Conservation (phyloP, 2,113 vertebrate genomes). For the Chrysemys picta region DNA sequence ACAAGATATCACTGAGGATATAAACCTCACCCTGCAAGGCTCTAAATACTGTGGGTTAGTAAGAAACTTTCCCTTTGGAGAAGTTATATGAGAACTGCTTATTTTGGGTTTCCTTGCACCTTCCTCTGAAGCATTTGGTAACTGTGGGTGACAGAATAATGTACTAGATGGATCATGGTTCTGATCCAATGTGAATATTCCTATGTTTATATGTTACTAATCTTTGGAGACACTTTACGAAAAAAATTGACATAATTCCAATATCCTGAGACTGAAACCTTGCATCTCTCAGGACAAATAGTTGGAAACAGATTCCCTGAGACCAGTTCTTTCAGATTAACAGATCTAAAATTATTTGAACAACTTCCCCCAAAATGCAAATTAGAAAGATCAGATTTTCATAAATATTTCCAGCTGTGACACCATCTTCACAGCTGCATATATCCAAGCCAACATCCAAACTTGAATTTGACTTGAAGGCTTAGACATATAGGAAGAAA, state of each 20-base stretch:
- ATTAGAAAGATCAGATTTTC: slow-evolving; percentile 30
- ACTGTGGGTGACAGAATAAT: neutral
- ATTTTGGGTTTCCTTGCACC: neutral
- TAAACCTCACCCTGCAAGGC: neutral
- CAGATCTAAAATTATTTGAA: slow-evolving; percentile 17
- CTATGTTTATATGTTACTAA: neutral
- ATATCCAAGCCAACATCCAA: slow-evolving; percentile 12
- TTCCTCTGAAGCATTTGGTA: neutral
- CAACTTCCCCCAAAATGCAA: neutral
- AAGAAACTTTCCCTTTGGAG: neutral
- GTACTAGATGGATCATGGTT: neutral
- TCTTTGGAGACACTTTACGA: neutral
- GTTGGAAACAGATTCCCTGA: neutral
- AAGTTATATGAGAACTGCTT: neutral
- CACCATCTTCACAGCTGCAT: slow-evolving; percentile 7
- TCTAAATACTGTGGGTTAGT: neutral
- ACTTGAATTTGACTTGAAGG: slow-evolving; percentile 8
- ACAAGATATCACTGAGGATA: neutral
- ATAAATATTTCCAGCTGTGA: slow-evolving; percentile 45
- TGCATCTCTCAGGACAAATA: rapidly evolving
- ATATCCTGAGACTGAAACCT: neutral
- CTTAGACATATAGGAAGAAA: neutral
- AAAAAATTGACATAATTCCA: neutral
- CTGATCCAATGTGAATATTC: neutral
- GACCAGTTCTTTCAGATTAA: neutral